Percentiles rank a stretch among this genome's conserved stretches.
Evolutionary conservation across 1,140 invertebrate genomes (phyloP).

Genomic region (Lepidurus packardi): DNA sequence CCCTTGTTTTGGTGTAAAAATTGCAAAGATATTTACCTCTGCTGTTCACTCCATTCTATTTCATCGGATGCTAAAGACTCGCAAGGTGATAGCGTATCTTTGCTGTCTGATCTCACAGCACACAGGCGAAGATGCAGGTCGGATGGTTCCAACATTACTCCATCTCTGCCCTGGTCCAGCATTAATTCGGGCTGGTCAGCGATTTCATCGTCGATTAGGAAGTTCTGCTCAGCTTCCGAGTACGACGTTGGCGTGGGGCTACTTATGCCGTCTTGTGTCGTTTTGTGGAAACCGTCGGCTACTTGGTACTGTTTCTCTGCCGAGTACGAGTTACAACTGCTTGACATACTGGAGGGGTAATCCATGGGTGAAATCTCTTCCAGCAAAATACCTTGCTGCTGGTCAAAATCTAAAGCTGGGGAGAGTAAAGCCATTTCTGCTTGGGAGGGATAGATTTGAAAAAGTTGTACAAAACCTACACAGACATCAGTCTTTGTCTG

Average conservation of each 20-base stretch:
- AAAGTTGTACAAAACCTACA: constrained; percentile 3
- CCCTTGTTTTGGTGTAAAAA: neutral
- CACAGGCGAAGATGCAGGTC: neutral
- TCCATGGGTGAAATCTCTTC: constrained; percentile 14
- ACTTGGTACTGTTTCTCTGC: neutral
- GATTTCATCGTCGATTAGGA: neutral
- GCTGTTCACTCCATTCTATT: constrained; percentile 9
- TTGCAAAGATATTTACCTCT: neutral
- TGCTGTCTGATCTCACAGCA: constrained; percentile 10
- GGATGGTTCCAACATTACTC: neutral
- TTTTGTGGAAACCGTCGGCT: neutral
- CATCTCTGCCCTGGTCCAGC: neutral
- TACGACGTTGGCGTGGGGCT: neutral
- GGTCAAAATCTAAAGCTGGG: neutral
- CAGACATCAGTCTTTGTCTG: neutral
- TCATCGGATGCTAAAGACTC: constrained; percentile 1
- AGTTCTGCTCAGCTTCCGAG: neutral
- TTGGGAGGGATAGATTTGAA: neutral
- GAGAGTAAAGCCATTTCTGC: neutral
- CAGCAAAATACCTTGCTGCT: neutral
- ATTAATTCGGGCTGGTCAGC: neutral
- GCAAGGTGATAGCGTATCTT: neutral
- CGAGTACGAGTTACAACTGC: constrained; percentile 1
- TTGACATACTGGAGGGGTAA: neutral
- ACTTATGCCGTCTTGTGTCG: neutral